Conservation (phyloP, 2,113 vertebrate species). For the Hassar affinis region DNA sequence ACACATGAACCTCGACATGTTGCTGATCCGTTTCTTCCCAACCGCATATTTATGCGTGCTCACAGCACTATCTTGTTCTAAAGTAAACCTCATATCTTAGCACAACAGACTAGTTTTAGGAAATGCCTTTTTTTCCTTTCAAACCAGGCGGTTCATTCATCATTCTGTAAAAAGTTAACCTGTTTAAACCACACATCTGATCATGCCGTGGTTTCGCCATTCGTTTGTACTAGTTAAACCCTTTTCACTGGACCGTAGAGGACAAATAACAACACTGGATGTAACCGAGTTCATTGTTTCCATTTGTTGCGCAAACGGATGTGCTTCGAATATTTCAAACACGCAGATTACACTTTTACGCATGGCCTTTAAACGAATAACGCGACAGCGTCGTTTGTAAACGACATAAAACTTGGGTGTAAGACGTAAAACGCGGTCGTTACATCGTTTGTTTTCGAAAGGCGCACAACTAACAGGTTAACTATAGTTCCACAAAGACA, state of each 20-base stretch:
- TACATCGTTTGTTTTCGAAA: neutral
- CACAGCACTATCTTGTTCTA: neutral
- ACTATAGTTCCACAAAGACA: neutral
- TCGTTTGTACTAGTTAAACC: constrained; percentile 9
- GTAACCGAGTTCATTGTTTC: neutral
- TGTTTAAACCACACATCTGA: neutral
- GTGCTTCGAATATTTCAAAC: neutral
- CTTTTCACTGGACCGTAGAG: neutral
- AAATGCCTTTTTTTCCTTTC: neutral
- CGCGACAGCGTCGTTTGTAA: neutral
- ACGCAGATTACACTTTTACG: neutral
- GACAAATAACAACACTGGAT: neutral
- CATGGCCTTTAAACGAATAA: neutral
- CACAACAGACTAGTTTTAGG: neutral
- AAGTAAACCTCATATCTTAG: neutral
- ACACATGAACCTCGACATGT: constrained; percentile 1
- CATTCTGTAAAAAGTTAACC: constrained; percentile 9
- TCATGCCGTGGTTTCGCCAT: neutral
- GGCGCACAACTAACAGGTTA: neutral
- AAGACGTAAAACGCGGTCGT: neutral
- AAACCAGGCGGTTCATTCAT: neutral
- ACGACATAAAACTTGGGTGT: neutral
- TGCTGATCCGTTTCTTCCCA: neutral
- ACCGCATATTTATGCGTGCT: neutral
- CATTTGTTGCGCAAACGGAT: neutral